Base-by-base conservation (phyloP, 37 sponge, comb jelly and placozoan species). In the Cliona cf. orientalis region DNA sequence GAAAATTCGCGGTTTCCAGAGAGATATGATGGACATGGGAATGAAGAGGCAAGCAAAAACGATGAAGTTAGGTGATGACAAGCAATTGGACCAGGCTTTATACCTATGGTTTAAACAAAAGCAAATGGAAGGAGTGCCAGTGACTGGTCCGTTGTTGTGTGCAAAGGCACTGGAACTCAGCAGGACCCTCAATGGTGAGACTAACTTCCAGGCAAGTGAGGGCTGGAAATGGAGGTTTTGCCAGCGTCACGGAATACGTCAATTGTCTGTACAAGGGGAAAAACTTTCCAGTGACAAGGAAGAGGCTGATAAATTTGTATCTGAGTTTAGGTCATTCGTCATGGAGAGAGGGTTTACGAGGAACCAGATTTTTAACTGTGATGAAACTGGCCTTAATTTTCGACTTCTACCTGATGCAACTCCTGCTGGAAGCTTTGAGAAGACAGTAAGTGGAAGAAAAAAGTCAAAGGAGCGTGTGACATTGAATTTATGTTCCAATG, bases 351-450 rank as follows among this genome's bases (percentile, higher is more conserved):
- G 53, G 59, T 72, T 73, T 26, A 74, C 66, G 6, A 19, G 58
- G 17, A 46, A 91, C 49, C 87, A 87, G 64, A 42, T 91, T n/a
- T 91, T 71, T 40, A 88, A 88, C 82, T 92, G 85, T 58, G 89
- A 92, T 79, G 93, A 92, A 64, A 92, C 89, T 49, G 93, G 89
- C 28, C 84, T 92, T n/a, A 55, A 79, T 42, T 92, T 57, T 42
- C 44, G 74, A 39, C 55, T 83, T 43, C 73, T 92, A 6, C 93
- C 93, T 56, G 53, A 64, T 1, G 72, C 42, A 32, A 83, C 87
- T 34, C 42, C 87, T 2, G 87, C 74, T 75, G 61, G 69, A 49
- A 5, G 37, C 58, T 76, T 59, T 63, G 91, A 91, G 63, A 85
- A 87, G 14, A 58, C 81, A 12, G 91, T 82, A 28, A 35, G 32